Base-by-base conservation (phyloP, 2,797 vertebrate genomes). In the Labroides dimidiatus region DNA sequence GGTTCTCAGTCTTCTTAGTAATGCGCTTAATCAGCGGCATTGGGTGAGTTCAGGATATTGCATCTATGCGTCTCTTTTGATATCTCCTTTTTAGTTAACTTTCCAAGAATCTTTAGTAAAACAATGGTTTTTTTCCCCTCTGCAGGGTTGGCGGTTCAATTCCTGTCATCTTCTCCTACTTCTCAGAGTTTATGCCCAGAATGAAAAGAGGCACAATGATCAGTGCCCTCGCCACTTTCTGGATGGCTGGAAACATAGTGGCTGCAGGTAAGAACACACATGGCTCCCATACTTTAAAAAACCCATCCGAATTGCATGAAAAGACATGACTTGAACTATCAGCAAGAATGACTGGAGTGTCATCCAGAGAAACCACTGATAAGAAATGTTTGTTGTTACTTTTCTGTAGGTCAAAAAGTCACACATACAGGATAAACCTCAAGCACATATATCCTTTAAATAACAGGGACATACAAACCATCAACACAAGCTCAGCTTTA, bases 161-260 rank as follows among this genome's bases (percentile, higher is more conserved):
- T 55, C 94, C 94, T 0, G 93, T 95, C 21, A 92, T 94, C 77
- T 95, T 95, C 89, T 95, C 94, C 4, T 95, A 94, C 89, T 95
- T 95, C 84, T 93, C 93, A 0, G 94, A 95, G 87, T 95, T 95
- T 50, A 92, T 94, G 84, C 94, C 94, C 1, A 77, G 92, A 10
- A 33, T 75, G 72, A 89, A 68, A 57, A 91, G 94, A 80, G 94
- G 93, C 0, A 69, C 87, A 0, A 95, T 95, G 94, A 93, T 95
- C 86, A 95, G 94, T 14, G 88, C 88, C 49, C 83, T 95, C 57
- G 94, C 94, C 72, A 92, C 94, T 16, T 95, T 95, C 81, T 95
- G 94, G 94, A 95, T 95, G 94, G 92, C 87, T 12, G 94, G 94
- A 64, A 95, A 94, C 81, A 93, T 95, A 44, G 58, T 95, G 62